Conservation (phyloP, 1,140 invertebrate species). For the Calosoma granatense region DNA sequence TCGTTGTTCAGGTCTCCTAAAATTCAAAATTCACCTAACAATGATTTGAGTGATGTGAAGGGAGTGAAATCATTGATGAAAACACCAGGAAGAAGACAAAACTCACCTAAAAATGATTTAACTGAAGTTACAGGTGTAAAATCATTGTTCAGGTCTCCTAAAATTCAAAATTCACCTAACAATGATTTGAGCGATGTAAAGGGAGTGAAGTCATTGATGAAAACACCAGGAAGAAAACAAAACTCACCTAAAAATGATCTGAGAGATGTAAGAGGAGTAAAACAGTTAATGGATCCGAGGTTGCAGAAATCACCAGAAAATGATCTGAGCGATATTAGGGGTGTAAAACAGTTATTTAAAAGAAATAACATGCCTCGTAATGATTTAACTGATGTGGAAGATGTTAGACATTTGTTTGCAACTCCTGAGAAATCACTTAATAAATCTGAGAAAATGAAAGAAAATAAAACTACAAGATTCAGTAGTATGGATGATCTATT, state of each 20-base stretch:
- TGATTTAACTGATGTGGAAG: too few relatives aligned
- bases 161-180: slow-evolving; percentile 16
- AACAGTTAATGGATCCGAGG: slow-evolving; percentile 29
- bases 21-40: slow-evolving; percentile 17
- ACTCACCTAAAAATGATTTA: slow-evolving; percentile 26
- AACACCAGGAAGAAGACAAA: slow-evolving; percentile 14
- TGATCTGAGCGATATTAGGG: slow-evolving; percentile 25
- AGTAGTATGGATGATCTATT: too few relatives aligned
- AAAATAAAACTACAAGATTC: too few relatives aligned
- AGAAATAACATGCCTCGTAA: too few relatives aligned
- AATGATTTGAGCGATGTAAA: slow-evolving; percentile 28
- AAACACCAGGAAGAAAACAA: slow-evolving; percentile 13
- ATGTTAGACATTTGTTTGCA: too few relatives aligned
- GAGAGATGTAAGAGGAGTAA: slow-evolving; percentile 34
- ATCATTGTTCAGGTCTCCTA: slow-evolving; percentile 25
- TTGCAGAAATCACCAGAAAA: slow-evolving; percentile 24
- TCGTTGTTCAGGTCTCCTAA: slow-evolving; percentile 20
- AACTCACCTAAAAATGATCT: slow-evolving; percentile 34
- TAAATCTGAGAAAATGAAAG: too few relatives aligned
- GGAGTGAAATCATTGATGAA: slow-evolving; percentile 32
- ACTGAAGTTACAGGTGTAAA: slow-evolving; percentile 30
- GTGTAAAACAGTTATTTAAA: slow-evolving; percentile 27
- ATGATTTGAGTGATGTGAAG: slow-evolving; percentile 27
- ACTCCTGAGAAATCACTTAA: too few relatives aligned
- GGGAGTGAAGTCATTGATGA: slow-evolving; percentile 31